A percentile compares a stretch with the other conserved stretches of the same genome.
These are phyloP conservation scores for Oriolus oriolus DNA, from an alignment of 2,113 vertebrate genomes.

Conservation along the genomic window DNA sequence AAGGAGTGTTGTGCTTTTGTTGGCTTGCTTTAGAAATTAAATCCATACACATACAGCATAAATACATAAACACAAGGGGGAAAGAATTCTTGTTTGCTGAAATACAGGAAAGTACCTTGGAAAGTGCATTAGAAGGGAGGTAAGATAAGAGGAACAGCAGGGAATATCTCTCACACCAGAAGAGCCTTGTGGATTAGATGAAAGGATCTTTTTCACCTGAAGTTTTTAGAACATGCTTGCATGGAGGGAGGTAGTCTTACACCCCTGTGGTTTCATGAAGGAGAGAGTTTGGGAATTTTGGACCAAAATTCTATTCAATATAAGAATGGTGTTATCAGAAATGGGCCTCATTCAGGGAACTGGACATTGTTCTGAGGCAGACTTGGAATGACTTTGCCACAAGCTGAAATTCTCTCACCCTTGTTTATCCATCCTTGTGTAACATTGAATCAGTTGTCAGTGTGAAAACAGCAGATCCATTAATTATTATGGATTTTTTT, in stretches of 20 bases:
- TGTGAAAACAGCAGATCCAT: neutral
- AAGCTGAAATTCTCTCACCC: neutral
- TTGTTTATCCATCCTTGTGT: neutral
- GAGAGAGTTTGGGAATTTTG: neutral
- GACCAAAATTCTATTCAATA: neutral
- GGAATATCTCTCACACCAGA: neutral
- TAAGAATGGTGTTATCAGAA: neutral
- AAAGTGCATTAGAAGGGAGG: neutral
- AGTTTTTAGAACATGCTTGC: neutral
- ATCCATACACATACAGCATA: neutral
- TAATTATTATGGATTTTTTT: neutral
- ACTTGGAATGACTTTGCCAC: neutral
- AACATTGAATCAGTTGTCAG: neutral
- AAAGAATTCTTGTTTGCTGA: conserved; percentile 9
- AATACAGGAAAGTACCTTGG: neutral
- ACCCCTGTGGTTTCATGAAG: neutral
- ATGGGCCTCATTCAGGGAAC: neutral
- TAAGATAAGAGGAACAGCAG: neutral
- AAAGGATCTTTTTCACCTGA: neutral
- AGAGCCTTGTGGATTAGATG: neutral
- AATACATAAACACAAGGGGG: neutral
- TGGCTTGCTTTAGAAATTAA: neutral
- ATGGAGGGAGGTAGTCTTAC: neutral
- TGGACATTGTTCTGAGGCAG: neutral
- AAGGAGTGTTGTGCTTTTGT: neutral